These are phyloP conservation scores for Semotilus atromaculatus DNA, from an alignment of 2,797 vertebrate genomes.

Conservation along the genomic window DNA sequence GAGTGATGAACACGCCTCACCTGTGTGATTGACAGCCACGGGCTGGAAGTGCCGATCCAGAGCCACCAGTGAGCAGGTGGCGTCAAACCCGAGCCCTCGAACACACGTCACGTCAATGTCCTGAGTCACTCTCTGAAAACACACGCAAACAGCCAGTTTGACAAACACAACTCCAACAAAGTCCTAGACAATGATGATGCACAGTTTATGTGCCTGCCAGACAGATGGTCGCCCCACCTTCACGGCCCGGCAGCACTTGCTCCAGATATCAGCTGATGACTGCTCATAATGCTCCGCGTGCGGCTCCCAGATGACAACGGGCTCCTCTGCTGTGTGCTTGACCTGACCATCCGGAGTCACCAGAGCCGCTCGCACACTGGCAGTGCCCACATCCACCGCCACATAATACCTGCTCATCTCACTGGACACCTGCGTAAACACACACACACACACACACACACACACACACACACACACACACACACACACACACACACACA, in stretches of 20 bases:
- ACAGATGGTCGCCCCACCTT: slow-evolving; percentile 75
- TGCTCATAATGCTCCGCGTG: slow-evolving; percentile 88
- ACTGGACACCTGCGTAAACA: background rate
- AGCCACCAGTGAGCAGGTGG: slow-evolving; percentile 93
- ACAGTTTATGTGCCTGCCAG: too few relatives aligned
- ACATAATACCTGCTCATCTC: slow-evolving; percentile 79
- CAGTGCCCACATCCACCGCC: slow-evolving; percentile 92
- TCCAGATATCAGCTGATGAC: slow-evolving; percentile 92
- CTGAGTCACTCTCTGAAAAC: slow-evolving; percentile 80
- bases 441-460: too few relatives aligned
- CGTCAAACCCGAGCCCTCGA: slow-evolving; percentile 92
- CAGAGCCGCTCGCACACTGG: slow-evolving; percentile 90
- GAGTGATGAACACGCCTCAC: slow-evolving; percentile 66
- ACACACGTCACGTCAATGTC: slow-evolving; percentile 76
- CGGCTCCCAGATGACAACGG: slow-evolving; percentile 88
- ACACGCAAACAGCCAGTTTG: background rate
- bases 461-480: too few relatives aligned
- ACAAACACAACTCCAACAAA: background rate
- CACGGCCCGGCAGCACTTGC: slow-evolving; percentile 85
- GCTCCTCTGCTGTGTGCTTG: slow-evolving; percentile 78
- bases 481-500: too few relatives aligned
- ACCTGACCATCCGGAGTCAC: slow-evolving; percentile 82
- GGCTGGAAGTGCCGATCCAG: slow-evolving; percentile 86
- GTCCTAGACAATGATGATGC: background rate
- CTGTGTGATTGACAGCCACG: slow-evolving; percentile 85